Evolutionary conservation across 2,888 invertebrate genomes (phyloP).

Genomic region (Dichetophora obliterata): DNA sequence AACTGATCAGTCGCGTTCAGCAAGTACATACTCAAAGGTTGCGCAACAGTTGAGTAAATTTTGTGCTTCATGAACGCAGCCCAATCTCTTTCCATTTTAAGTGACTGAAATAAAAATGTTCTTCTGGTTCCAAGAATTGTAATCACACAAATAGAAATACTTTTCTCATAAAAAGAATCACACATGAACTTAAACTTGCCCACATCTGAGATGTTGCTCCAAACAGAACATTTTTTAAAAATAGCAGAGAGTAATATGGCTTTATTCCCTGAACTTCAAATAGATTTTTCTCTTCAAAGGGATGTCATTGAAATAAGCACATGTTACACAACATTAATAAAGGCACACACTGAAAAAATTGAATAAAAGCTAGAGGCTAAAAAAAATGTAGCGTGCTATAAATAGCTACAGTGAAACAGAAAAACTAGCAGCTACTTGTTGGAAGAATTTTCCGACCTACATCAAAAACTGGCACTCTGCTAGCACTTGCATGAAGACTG

Average conservation of each 20-base stretch:
- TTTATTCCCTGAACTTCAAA: conserved; percentile 17
- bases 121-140: too few relatives aligned
- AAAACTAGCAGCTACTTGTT: not conserved
- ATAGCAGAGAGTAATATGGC: not conserved
- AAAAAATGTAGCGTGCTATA: not conserved
- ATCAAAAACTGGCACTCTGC: not conserved
- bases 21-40: too few relatives aligned
- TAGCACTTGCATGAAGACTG: not conserved
- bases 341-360: not conserved
- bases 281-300: not conserved
- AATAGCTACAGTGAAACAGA: not conserved
- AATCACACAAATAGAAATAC: not conserved
- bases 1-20: too few relatives aligned
- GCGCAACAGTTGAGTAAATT: too few relatives aligned
- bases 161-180: not conserved
- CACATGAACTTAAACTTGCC: not conserved
- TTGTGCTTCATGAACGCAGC: too few relatives aligned
- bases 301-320: not conserved
- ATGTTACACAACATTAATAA: conserved; percentile 5
- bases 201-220: not conserved
- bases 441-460: conserved; percentile 9
- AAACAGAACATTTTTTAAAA: not conserved
- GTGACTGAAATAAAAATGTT: too few relatives aligned
- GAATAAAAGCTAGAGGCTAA: not conserved
- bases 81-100: too few relatives aligned